Percentiles rank a stretch among this genome's conserved stretches.
Conservation (phyloP, 2,888 invertebrate species). For the Athalia cordata region DNA sequence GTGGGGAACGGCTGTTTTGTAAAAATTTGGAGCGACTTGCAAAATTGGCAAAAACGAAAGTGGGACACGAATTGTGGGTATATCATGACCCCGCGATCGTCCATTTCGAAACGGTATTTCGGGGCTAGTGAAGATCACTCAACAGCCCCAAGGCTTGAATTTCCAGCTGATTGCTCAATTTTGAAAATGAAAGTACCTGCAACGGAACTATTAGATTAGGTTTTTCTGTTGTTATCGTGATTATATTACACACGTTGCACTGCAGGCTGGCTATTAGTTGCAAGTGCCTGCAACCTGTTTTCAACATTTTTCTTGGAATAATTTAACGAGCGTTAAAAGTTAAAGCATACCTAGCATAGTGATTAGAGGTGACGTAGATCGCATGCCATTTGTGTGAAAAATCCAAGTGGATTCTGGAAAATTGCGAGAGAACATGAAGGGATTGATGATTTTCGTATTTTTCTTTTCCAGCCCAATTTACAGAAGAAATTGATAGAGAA, state of each 20-base stretch:
- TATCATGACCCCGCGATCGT: not conserved
- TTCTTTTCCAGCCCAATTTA: conserved; percentile 61
- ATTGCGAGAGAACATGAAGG: not conserved
- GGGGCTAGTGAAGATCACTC: not conserved
- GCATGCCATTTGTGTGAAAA: not conserved
- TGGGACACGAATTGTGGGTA: conserved; percentile 21
- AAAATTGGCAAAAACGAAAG: conserved; percentile 40
- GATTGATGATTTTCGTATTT: not conserved
- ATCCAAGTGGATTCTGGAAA: not conserved
- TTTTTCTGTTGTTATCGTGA: no score
- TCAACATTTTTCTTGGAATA: no score
- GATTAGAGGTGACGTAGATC: no score
- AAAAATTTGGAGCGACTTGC: conserved; percentile 26
- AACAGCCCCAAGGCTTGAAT: conserved; percentile 8
- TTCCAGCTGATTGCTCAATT: conserved; percentile 19
- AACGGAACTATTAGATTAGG: no score
- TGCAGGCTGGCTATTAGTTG: no score
- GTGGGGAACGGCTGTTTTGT: not conserved
- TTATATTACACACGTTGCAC: no score
- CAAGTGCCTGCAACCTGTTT: no score
- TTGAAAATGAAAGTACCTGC: conserved; percentile 23
- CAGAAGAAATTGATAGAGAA: conserved; percentile 64
- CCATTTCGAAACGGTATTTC: conserved; percentile 15
- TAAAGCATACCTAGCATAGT: no score
- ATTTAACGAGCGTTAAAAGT: no score